Evolutionary conservation across 2,113 vertebrate species (phyloP), one percentile per base, ranked within the genome.

Genomic region (Urocitellus parryii): DNA sequence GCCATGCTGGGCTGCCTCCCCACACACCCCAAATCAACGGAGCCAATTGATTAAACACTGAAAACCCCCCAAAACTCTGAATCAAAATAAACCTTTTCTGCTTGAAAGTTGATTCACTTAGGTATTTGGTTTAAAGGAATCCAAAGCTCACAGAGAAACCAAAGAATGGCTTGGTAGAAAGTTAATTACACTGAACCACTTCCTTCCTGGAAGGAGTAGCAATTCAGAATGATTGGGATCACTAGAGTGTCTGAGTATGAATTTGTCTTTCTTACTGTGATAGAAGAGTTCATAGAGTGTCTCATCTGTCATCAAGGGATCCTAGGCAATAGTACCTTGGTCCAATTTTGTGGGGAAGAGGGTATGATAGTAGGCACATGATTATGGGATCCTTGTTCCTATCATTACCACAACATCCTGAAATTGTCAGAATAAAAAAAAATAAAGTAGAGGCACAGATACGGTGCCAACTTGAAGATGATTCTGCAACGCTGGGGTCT

Each of bases 11-110:
- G 22, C 39, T 16, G 11, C 13, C 22, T 13, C 14, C 6, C 45
- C 45, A 77, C 37, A 63, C 39, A 32, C 13, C 39, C 73, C n/a
- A 61, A 89, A 65, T 39, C 56, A 78, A 27, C 0, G 48, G 2
- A 5, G 16, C 3, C 34, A 14, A 27, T 51, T 2, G 17, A 7
- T 20, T 9, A 27, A 3, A 9, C 1, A 29, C 61, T 39, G 16
- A 79, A 79, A 68, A 3, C 18, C 53, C 74, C 56, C 16, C 29
- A 51, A 51, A 18, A 53, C 1, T 67, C 20, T 70, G 87, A 39
- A 22, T 42, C 16, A 39, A 67, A 53, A 22, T 12, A 53, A 65
- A 8, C 45, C 42, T 39, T 67, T 67, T 22, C 14, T 22, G 3
- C 77, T 89, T 25, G 14, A 48, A 48, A 65, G 18, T n/a, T 14